Evolutionary conservation across 2,888 invertebrate genomes (phyloP), one percentile per base, ranked within the genome.

Genomic region (Cylindroiulus punctatus): DNA sequence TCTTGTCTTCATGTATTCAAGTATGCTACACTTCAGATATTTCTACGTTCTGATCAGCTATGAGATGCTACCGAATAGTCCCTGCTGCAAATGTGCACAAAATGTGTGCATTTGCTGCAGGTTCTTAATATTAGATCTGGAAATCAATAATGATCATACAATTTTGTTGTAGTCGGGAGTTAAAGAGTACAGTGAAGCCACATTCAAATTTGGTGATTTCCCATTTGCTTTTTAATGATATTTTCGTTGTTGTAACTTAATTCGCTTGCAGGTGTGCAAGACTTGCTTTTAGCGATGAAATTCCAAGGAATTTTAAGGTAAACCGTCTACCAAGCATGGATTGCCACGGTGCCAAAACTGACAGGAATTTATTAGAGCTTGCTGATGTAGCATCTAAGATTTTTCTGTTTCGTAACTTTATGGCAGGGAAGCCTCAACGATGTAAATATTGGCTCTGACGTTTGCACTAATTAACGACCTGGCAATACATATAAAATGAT

Each of bases 391-490:
- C 5, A 65, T 10, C 26, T 26, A 76, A 65, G 22, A 8, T 22
- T 52, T n/a, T 52, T 52, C 30, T 76, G 0, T n/a, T 65, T 30
- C 30, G 17, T 30, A 26, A 65, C 17, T 76, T 76, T 76, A 76
- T 76, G 76, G 30, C 30, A 76, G 30, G 14, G 76, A 30, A 2
- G 30, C 0, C 76, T 10, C 3, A 14, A 32, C 17, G 76, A 76
- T 76, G 30, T 76, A 30, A 32, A 76, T 76, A 76, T 76, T 76
- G 30, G 30, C 5, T 30, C 30, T 30, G 4, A 76, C 26, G 17
- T 76, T 76, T 30, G 30, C 3, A 30, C 30, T 30, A 30, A 76
- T 76, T 76, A 76, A 76, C 76, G 76, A 76, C 76, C 76, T 76
- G 26, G 30, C 76, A 76, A 76, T 30, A 76, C 26, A 76, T 3